These are phyloP conservation scores for Tringa solitaria DNA, from an alignment of 2,113 vertebrate species.

Conservation along the genomic window DNA sequence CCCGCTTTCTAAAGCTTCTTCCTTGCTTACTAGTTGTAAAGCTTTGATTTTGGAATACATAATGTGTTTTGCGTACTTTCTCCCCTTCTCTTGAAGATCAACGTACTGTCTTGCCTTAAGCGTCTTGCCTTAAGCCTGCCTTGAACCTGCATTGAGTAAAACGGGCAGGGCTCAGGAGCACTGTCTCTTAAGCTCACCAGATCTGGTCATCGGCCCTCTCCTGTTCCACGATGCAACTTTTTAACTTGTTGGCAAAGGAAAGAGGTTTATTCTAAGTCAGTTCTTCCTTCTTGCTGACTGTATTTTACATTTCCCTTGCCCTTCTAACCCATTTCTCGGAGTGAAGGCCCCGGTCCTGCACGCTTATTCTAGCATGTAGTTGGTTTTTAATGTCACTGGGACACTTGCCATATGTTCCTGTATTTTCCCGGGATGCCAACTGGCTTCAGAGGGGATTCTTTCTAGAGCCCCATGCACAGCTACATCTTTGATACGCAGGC, in stretches of 20 bases:
- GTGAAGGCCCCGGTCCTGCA: accelerated
- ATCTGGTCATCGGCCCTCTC: not conserved
- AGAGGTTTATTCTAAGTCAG: not conserved
- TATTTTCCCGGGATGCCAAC: accelerated
- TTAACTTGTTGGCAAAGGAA: not conserved
- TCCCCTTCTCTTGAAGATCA: no score
- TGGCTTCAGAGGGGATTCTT: not conserved
- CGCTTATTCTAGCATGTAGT: accelerated
- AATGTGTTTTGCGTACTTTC: accelerated
- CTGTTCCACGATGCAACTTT: not conserved
- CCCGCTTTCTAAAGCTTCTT: no score
- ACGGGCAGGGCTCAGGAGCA: not conserved
- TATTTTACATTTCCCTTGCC: not conserved
- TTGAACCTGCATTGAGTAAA: no score
- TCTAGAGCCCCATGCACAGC: not conserved
- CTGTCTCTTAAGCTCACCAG: not conserved
- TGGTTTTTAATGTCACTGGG: not conserved
- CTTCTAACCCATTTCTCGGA: not conserved
- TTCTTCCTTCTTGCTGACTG: not conserved
- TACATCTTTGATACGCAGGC: not conserved
- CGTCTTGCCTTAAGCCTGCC: accelerated
- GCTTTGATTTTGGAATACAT: not conserved
- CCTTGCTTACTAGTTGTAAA: not conserved
- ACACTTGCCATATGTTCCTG: not conserved
- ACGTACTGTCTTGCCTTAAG: accelerated